Evolutionary conservation across 2,797 vertebrate species (phyloP).

Genomic region (Platyrinchus mystaceus): DNA sequence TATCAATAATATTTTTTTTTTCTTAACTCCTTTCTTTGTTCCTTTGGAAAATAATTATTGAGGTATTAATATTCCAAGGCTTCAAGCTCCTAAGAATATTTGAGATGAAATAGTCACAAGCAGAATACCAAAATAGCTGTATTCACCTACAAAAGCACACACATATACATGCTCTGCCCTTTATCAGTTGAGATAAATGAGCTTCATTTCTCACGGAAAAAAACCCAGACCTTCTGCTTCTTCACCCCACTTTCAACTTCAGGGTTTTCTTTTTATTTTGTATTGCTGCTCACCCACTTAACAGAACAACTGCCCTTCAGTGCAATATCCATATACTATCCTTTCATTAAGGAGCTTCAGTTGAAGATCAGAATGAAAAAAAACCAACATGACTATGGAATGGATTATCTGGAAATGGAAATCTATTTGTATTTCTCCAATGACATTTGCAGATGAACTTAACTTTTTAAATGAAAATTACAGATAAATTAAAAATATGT

Average conservation of each 20-base stretch:
- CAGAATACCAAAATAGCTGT: not conserved
- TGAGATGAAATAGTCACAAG: not conserved
- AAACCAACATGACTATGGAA: not conserved
- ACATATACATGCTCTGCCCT: rapidly evolving
- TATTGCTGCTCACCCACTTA: not conserved
- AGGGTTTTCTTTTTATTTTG: not conserved
- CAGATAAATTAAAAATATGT: not conserved
- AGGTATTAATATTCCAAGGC: not conserved
- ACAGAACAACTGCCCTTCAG: not conserved
- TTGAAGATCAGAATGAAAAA: not conserved
- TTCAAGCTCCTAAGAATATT: not conserved
- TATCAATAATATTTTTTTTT: not conserved
- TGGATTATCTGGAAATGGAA: not conserved
- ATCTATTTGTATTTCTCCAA: not conserved
- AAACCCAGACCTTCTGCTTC: not conserved
- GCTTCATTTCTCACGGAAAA: not conserved
- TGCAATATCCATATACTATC: not conserved
- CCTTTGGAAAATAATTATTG: not conserved
- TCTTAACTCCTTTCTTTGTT: not conserved
- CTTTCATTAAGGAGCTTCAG: not conserved
- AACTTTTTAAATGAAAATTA: not conserved
- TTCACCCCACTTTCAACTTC: not conserved
- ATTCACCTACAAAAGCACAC: not conserved
- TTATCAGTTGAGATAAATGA: not conserved
- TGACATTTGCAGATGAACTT: not conserved